Base-by-base conservation (phyloP, 2,888 invertebrate species). In the Cerastoderma edule region DNA sequence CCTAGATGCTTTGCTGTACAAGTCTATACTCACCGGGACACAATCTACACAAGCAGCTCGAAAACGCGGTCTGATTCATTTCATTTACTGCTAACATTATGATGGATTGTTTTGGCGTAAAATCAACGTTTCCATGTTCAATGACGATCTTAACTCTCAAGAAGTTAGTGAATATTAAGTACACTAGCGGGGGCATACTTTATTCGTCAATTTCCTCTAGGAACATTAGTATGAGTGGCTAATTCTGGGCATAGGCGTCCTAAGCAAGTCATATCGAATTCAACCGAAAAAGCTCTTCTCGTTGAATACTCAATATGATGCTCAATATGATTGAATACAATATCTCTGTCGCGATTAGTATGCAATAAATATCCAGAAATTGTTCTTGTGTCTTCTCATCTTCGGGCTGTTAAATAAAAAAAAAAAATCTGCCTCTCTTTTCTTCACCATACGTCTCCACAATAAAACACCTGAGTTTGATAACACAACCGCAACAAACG, bases 181-280 rank as follows among this genome's bases (percentile, higher is more conserved):
- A n/a, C 46, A 46, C 22, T 13, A 46, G 22, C 4, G 46, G 46
- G 4, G 46, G 19, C 22, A 46, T 4, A 46, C 22, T 22, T 19
- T 46, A 19, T 13, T n/a, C 22, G 4, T 4, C n/a, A 6, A 46
- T 46, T 13, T 70, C 46, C n/a, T 48, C 63, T 28, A 35, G 60
- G 28, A 63, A 53, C 50, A 70, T 70, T 0, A 63, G 28, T 27
- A 70, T 22, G 28, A 70, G 60, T 24, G 70, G 70, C 30, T 70
- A 63, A 8, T 35, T 30, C 3, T 57, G 50, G 8, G 24, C 44
- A 13, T 22, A 63, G 22, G 70, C 70, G 35, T 53, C 50, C 53
- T 0, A 50, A 50, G 10, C 60, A 60, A 24, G 53, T 53, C 6
- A 70, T n/a, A 2, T 70, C 33, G 24, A 53, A 63, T 8, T 63